Conservation (phyloP, 1,140 invertebrate genomes). For the Euwallacea fornicatus region DNA sequence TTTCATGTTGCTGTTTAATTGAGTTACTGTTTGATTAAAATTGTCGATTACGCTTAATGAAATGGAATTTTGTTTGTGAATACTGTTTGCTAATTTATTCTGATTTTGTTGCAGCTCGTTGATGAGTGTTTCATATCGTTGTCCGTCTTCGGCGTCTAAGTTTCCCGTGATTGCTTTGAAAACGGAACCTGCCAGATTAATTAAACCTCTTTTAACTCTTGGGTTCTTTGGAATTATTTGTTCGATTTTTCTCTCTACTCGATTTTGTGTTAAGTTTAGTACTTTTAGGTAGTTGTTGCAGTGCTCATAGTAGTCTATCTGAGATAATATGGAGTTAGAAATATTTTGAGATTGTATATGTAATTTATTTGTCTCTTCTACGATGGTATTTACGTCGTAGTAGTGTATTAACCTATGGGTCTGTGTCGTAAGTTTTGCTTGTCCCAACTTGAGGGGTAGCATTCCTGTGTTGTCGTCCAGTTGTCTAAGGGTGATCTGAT, state of each 20-base stretch:
- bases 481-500: background rate
- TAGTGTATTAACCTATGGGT: background rate
- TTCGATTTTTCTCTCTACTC: slow-evolving; percentile 36
- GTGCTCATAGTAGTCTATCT: too few relatives aligned
- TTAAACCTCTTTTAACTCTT: slow-evolving; percentile 44
- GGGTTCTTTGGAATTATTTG: slow-evolving; percentile 41
- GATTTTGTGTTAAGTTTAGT: slow-evolving; percentile 12
- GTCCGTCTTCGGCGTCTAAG: slow-evolving; percentile 30
- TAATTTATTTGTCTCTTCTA: too few relatives aligned
- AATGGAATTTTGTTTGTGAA: slow-evolving; percentile 18
- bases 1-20: background rate
- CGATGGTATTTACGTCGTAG: too few relatives aligned
- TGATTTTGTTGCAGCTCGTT: slow-evolving; percentile 10
- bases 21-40: slow-evolving; percentile 7
- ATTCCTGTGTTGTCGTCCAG: slow-evolving; percentile 3
- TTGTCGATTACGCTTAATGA: slow-evolving; percentile 3
- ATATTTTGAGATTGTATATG: too few relatives aligned
- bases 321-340: too few relatives aligned
- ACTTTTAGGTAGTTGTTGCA: background rate
- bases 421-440: background rate
- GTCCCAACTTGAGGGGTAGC: slow-evolving; percentile 8
- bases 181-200: slow-evolving; percentile 43
- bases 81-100: slow-evolving; percentile 12
- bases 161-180: slow-evolving; percentile 41
- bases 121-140: slow-evolving; percentile 41